Base-by-base conservation (phyloP, 2,797 vertebrate species). In the Etheostoma perlongum region DNA sequence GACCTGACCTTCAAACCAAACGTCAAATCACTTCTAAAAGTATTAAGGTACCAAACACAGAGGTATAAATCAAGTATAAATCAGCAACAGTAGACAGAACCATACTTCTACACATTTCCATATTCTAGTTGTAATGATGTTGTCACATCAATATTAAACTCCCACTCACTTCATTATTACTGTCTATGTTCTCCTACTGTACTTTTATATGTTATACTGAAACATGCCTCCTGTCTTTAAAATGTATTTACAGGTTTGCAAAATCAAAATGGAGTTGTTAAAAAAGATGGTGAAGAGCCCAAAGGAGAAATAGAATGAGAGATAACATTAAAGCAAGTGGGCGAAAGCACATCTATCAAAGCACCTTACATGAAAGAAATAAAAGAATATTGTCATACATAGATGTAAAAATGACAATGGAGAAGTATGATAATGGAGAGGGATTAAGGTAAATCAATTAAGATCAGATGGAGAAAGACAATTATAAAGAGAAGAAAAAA, bases 61-160 rank as follows among this genome's bases (percentile, higher is more conserved):
- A 46, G 1, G 36, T 40, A 40, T 40, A 40, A 71, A 42, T 46
- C 18, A 55, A 21, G 23, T 55, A 55, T 46, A 6, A n/a, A 54
- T 19, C 21, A 19, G 15, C n/a, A 36, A 40, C 55, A 51, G 14
- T 18, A 23, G 21, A 42, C 21, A 27, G 1, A 25, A 18, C 11
- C 40, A 58, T 63, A 11, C 21, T 27, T 48, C 40, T 65, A 1
- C 4, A 65, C 47, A 16, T 40, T 44, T 55, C 10, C 12, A 57
- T 67, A 62, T 47, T 53, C 14, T 52, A 8, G 64, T 44, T 67
- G 27, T 18, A 19, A 33, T 16, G 15, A n/a, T 48, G 30, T 6
- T 48, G 14, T 72, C 36, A 63, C 2, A 15, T 51, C 15, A 44
- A 25, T 59, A 58, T 36, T 67, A 21, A 18, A 64, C 52, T 60